Evolutionary conservation across 2,113 vertebrate genomes (phyloP).

Genomic region (Lucifuga dentata): DNA sequence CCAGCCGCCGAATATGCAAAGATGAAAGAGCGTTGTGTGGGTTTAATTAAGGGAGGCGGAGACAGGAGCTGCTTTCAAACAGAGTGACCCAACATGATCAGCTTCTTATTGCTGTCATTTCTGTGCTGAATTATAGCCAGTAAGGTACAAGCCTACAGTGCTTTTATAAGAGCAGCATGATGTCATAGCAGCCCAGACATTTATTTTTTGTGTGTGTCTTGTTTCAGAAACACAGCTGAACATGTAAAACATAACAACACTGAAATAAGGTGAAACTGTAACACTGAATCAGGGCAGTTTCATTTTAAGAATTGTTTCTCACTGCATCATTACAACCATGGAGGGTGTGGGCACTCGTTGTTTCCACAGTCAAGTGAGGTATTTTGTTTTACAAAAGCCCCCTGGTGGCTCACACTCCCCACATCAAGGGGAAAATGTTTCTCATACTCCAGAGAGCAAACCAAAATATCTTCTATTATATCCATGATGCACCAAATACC

Average conservation of each 20-base stretch:
- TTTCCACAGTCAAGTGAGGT: constrained; percentile 71
- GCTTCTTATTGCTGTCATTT: constrained; percentile 94
- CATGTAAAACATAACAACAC: constrained; percentile 17
- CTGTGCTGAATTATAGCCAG: constrained; percentile 88
- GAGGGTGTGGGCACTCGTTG: constrained; percentile 64
- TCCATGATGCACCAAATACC: constrained; percentile 75
- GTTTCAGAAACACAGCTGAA: constrained; percentile 53
- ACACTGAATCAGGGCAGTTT: constrained; percentile 41
- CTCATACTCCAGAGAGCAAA: constrained; percentile 71
- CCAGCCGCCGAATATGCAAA: constrained; percentile 97
- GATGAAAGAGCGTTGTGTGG: constrained; percentile 92
- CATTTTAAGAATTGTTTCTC: constrained; percentile 60
- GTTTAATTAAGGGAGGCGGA: constrained; percentile 97
- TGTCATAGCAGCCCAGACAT: constrained; percentile 57
- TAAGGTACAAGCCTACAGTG: constrained; percentile 65
- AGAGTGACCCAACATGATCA: constrained; percentile 97
- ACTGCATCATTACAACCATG: constrained; percentile 66
- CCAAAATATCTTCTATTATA: constrained; percentile 76
- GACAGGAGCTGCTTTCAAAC: constrained; percentile 89
- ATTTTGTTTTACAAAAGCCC: constrained; percentile 80
- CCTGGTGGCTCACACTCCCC: constrained; percentile 61
- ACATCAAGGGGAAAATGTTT: constrained; percentile 36
- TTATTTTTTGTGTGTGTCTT: constrained; percentile 17
- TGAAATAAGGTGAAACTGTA: constrained; percentile 11
- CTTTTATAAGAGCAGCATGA: constrained; percentile 79